Evolutionary conservation across 2,888 invertebrate genomes (phyloP).

Genomic region (Platerodrilus igneus): DNA sequence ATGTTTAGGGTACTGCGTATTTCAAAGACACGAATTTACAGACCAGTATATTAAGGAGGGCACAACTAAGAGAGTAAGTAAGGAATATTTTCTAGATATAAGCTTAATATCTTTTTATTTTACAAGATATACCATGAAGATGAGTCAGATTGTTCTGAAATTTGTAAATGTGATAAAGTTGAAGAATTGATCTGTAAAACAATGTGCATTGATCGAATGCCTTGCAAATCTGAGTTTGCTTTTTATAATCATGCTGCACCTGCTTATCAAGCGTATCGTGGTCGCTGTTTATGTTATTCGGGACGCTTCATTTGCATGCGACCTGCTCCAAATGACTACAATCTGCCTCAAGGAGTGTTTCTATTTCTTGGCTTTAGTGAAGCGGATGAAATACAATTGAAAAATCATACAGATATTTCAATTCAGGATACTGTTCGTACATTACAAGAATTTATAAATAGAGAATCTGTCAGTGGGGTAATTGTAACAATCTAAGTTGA

Average conservation of each 20-base stretch:
- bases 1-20: slow-evolving; percentile 71
- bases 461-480: slow-evolving; percentile 69
- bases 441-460: slow-evolving; percentile 72
- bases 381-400: slow-evolving; percentile 73
- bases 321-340: slow-evolving; percentile 71
- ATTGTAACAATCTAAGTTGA: slow-evolving; percentile 28
- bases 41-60: slow-evolving; percentile 83
- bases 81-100: too few species aligned
- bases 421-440: slow-evolving; percentile 80
- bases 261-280: slow-evolving; percentile 83
- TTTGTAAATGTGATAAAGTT: slow-evolving; percentile 79
- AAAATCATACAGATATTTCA: slow-evolving; percentile 77
- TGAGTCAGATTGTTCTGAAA: slow-evolving; percentile 84
- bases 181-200: slow-evolving; percentile 79
- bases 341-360: slow-evolving; percentile 78
- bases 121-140: slow-evolving; percentile 75
- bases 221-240: slow-evolving; percentile 82
- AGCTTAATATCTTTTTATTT: too few species aligned
- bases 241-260: slow-evolving; percentile 88
- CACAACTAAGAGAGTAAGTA: slow-evolving; percentile 75
- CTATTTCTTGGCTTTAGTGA: slow-evolving; percentile 86
- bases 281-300: slow-evolving; percentile 86
- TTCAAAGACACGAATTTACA: slow-evolving; percentile 75
- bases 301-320: slow-evolving; percentile 91
- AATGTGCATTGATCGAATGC: slow-evolving; percentile 80